These are phyloP conservation scores for Oscheius sp. DNA, from an alignment of 2,888 invertebrate genomes.

Conservation along the genomic window DNA sequence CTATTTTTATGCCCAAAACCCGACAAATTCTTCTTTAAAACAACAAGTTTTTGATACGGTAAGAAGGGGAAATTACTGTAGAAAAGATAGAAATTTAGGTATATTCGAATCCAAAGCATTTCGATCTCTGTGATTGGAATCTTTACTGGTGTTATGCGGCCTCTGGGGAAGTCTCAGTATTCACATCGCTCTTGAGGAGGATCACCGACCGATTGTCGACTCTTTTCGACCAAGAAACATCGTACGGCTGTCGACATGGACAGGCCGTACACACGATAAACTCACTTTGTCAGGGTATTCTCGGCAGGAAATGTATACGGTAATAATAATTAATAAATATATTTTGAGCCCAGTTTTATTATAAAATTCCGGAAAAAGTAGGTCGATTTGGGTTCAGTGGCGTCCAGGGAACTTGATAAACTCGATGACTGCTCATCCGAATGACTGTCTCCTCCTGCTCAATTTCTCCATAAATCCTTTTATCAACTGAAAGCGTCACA, in stretches of 20 bases:
- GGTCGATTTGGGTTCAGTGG: no score
- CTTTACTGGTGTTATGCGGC: conserved; percentile 57
- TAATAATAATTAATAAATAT: neutral
- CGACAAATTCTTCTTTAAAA: conserved; percentile 42
- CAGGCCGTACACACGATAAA: conserved; percentile 48
- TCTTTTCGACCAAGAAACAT: conserved; percentile 45
- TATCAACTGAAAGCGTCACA: no score
- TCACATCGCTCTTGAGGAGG: conserved; percentile 42
- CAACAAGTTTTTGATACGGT: conserved; percentile 56
- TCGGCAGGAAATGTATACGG: conserved; percentile 52
- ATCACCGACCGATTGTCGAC: conserved; percentile 46
- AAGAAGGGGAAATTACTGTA: neutral
- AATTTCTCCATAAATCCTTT: no score
- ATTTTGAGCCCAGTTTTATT: neutral
- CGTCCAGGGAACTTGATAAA: no score
- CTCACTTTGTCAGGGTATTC: conserved; percentile 47
- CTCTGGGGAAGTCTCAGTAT: conserved; percentile 40
- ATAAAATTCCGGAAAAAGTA: no score
- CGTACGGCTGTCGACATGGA: conserved; percentile 53
- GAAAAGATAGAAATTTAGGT: conserved; percentile 41
- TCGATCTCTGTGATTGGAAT: conserved; percentile 61
- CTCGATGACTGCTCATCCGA: no score
- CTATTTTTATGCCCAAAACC: conserved; percentile 64
- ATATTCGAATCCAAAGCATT: conserved; percentile 51
- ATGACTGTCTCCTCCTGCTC: no score